Evolutionary conservation across 1,140 invertebrate genomes (phyloP).

Genomic region (Meloidogyne chitwoodi): DNA sequence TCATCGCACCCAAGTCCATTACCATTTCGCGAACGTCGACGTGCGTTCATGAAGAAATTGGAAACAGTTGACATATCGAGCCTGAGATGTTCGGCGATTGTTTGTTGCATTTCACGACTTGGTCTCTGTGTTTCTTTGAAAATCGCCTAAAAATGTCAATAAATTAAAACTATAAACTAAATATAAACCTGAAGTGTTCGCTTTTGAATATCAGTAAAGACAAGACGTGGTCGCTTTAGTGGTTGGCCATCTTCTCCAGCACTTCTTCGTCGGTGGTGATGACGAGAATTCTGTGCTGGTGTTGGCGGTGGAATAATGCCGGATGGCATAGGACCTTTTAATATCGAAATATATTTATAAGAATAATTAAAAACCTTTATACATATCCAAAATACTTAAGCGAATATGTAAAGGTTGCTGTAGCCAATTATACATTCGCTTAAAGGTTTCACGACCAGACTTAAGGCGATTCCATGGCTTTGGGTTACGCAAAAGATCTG

Average conservation of each 20-base stretch:
- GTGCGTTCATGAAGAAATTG: constrained; percentile 99
- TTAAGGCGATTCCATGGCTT: constrained; percentile 61
- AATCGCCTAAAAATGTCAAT: constrained; percentile 53
- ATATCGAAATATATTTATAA: not conserved
- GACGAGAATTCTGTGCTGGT: constrained; percentile 53
- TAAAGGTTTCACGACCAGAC: constrained; percentile 59
- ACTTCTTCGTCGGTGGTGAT: constrained; percentile 26
- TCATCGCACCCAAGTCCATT: constrained; percentile 32
- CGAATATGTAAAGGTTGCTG: constrained; percentile 55
- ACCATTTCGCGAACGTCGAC: constrained; percentile 68
- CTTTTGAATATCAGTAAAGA: constrained; percentile 99
- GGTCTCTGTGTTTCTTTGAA: constrained; percentile 95
- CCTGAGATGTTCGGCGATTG: constrained; percentile 92
- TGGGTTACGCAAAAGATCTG: constrained; percentile 59
- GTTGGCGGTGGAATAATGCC: constrained; percentile 47
- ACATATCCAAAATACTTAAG: constrained; percentile 58
- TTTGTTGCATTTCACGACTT: constrained; percentile 99
- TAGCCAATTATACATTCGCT: constrained; percentile 60
- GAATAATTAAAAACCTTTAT: constrained; percentile 42
- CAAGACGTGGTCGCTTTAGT: constrained; percentile 93
- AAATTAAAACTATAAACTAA: not conserved
- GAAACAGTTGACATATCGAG: constrained; percentile 96
- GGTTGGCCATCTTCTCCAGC: constrained; percentile 58
- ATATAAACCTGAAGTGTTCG: constrained; percentile 74
- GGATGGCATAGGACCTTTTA: constrained; percentile 39